Evolutionary conservation across 2,888 invertebrate species (phyloP).

Genomic region (Hartigia nigra): DNA sequence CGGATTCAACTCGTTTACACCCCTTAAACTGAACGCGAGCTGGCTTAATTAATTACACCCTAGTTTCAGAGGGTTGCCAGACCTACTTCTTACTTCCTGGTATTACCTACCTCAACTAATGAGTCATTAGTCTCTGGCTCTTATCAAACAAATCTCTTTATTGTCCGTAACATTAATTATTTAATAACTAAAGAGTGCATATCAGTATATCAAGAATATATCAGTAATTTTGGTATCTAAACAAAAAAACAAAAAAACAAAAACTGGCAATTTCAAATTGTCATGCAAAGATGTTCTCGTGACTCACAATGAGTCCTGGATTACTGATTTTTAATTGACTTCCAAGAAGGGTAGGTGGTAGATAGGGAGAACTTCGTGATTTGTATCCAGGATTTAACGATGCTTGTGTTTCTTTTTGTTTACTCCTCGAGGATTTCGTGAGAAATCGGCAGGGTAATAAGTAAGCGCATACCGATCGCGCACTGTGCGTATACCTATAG

Average conservation of each 20-base stretch:
- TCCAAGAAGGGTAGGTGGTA: neutral
- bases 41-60: constrained; percentile 59
- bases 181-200: neutral
- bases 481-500: neutral
- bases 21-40: constrained; percentile 47
- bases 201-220: neutral
- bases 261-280: neutral
- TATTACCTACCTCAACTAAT: neutral
- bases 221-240: neutral
- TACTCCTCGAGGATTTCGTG: neutral
- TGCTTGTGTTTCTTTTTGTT: neutral
- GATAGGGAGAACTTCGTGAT: neutral
- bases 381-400: neutral
- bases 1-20: constrained; percentile 57
- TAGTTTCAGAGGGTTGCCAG: constrained; percentile 23
- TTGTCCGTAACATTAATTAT: neutral
- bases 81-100: neutral
- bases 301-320: neutral
- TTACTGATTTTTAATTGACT: neutral
- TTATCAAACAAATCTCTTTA: neutral
- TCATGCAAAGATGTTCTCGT: neutral
- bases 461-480: neutral
- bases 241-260: neutral
- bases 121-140: neutral
- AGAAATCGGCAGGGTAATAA: neutral